Percentiles rank a stretch among this genome's conserved stretches.
Evolutionary conservation across 2,888 invertebrate species (phyloP).

Genomic region (Merodon equestris): DNA sequence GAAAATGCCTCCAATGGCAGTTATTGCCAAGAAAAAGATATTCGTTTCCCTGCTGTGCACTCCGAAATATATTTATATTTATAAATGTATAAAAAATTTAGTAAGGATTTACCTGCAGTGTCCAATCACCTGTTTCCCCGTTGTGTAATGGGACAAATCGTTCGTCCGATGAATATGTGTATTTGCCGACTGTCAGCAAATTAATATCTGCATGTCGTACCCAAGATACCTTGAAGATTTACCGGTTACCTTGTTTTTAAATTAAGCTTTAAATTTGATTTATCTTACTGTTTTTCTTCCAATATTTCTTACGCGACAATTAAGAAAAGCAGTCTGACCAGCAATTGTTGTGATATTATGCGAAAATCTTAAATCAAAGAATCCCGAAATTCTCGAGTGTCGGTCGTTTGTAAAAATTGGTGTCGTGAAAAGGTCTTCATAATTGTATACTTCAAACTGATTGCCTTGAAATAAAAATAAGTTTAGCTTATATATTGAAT

Average conservation of each 20-base stretch:
- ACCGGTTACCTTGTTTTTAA: neutral
- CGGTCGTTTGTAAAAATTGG: slow-evolving; percentile 53
- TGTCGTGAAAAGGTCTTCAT: slow-evolving; percentile 59
- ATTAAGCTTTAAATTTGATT: neutral
- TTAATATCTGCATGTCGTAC: slow-evolving; percentile 70
- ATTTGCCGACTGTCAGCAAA: slow-evolving; percentile 70
- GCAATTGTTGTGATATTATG: slow-evolving; percentile 89
- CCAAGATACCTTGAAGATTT: slow-evolving; percentile 68
- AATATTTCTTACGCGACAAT: slow-evolving; percentile 89
- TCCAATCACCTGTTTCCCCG: slow-evolving; percentile 70
- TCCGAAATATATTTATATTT: no score
- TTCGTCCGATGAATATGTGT: slow-evolving; percentile 70
- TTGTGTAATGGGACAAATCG: slow-evolving; percentile 70
- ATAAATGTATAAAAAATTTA: no score
- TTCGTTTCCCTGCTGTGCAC: no score
- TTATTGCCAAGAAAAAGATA: no score
- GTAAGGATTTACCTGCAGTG: slow-evolving; percentile 59
- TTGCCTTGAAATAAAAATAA: slow-evolving; percentile 35
- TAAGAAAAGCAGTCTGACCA: slow-evolving; percentile 89
- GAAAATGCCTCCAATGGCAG: no score
- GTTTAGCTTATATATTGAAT: no score
- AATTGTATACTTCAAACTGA: slow-evolving; percentile 57
- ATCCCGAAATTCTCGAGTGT: slow-evolving; percentile 59
- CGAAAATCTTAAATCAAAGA: slow-evolving; percentile 68
- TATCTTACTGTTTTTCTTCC: slow-evolving; percentile 90